These are phyloP conservation scores for Tychaedon coryphoeus DNA, from an alignment of 2,113 vertebrate genomes.

Conservation along the genomic window DNA sequence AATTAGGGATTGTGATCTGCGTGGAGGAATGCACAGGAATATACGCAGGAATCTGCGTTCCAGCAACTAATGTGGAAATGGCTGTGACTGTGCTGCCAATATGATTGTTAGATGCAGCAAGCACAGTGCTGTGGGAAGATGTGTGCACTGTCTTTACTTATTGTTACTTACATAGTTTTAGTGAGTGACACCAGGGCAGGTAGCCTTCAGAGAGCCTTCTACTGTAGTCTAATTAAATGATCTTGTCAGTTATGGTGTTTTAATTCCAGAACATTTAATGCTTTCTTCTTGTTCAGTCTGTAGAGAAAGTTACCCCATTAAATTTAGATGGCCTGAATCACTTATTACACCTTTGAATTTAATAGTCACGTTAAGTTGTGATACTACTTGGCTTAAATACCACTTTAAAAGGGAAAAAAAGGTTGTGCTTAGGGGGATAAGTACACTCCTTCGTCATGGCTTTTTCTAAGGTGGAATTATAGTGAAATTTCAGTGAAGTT, in stretches of 20 bases:
- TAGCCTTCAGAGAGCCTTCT: not conserved
- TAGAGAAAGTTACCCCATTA: not conserved
- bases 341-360: not conserved
- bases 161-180: not conserved
- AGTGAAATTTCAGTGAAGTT: not conserved
- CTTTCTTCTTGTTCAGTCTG: not conserved
- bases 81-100: not conserved
- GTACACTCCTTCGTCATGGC: fast-evolving
- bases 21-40: not conserved
- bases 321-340: not conserved
- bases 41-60: not conserved
- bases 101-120: not conserved
- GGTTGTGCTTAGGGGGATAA: not conserved
- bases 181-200: not conserved
- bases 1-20: not conserved
- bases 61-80: not conserved
- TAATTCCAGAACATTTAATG: not conserved
- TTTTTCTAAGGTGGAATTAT: not conserved
- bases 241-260: not conserved
- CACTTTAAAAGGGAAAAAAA: not conserved
- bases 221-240: not conserved
- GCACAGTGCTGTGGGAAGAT: not conserved
- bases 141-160: not conserved
- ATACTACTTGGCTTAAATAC: not conserved
- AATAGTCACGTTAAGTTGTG: not conserved